Conservation (phyloP, 2,113 vertebrate genomes). For the Pelodiscus sinensis region DNA sequence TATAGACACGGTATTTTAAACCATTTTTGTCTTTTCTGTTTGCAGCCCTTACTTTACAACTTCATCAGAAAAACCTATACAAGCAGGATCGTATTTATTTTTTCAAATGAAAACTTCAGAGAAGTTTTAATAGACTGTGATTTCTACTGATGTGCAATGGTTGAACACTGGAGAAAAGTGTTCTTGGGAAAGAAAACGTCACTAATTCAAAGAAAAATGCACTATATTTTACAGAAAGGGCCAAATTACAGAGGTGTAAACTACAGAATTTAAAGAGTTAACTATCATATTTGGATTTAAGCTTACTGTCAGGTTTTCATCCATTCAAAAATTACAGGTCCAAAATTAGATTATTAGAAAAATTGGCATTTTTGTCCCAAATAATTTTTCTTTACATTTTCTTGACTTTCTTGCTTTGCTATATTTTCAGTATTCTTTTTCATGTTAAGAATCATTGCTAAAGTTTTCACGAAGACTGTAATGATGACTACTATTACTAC, state of each 20-base stretch:
- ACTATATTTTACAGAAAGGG: neutral
- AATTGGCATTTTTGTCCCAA: neutral
- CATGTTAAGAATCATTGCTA: neutral
- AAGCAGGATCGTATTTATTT: constrained; percentile 17
- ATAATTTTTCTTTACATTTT: accelerated
- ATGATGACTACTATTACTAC: neutral
- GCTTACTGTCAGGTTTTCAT: neutral
- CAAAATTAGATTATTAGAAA: neutral
- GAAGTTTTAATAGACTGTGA: neutral
- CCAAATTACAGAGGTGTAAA: neutral
- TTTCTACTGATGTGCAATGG: neutral
- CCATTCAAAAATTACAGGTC: neutral
- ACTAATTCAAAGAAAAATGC: neutral
- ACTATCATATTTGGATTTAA: neutral
- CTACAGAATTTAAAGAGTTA: neutral
- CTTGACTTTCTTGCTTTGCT: neutral
- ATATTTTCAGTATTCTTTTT: neutral
- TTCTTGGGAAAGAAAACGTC: neutral
- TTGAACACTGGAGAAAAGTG: neutral
- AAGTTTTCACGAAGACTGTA: neutral
- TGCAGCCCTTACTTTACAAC: neutral
- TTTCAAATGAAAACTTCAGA: neutral
- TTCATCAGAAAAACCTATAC: neutral
- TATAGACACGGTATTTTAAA: constrained; percentile 62
- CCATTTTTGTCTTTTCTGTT: constrained; percentile 45